Evolutionary conservation across 1,140 invertebrate genomes (phyloP).

Genomic region (Sesamia nonagrioides): DNA sequence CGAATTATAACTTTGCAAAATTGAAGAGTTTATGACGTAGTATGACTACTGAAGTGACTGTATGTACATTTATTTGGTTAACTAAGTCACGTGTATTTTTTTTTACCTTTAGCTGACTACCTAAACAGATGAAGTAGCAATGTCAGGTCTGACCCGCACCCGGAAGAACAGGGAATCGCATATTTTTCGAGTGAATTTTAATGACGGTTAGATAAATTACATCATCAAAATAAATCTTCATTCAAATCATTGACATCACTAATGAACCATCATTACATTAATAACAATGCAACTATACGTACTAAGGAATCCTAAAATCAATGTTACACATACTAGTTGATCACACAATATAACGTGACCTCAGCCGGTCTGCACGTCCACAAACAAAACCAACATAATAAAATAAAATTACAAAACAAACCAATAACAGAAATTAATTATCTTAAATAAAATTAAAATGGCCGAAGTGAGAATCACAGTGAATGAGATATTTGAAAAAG

Average conservation of each 20-base stretch:
- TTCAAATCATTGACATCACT: background rate
- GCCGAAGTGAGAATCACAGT: conserved; percentile 9
- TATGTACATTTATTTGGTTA: too few species aligned
- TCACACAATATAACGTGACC: conserved; percentile 7
- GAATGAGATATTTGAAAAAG: background rate
- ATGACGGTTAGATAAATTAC: too few species aligned
- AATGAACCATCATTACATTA: background rate
- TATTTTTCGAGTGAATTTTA: too few species aligned
- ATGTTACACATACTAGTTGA: conserved; percentile 16
- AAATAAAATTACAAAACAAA: background rate
- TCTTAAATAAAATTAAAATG: conserved; percentile 18
- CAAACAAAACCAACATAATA: background rate
- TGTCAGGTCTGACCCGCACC: too few species aligned
- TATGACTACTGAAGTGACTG: too few species aligned
- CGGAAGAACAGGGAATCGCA: too few species aligned
- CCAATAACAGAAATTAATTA: background rate
- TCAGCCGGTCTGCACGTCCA: conserved; percentile 6
- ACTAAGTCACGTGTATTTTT: too few species aligned
- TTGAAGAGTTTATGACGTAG: too few species aligned
- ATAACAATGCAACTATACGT: background rate
- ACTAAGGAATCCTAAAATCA: conserved; percentile 25
- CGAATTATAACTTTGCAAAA: too few species aligned
- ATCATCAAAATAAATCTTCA: background rate
- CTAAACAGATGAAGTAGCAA: too few species aligned
- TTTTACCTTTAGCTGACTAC: too few species aligned